Evolutionary conservation across 2,113 vertebrate species (phyloP).

Genomic region (Malurus elegans): DNA sequence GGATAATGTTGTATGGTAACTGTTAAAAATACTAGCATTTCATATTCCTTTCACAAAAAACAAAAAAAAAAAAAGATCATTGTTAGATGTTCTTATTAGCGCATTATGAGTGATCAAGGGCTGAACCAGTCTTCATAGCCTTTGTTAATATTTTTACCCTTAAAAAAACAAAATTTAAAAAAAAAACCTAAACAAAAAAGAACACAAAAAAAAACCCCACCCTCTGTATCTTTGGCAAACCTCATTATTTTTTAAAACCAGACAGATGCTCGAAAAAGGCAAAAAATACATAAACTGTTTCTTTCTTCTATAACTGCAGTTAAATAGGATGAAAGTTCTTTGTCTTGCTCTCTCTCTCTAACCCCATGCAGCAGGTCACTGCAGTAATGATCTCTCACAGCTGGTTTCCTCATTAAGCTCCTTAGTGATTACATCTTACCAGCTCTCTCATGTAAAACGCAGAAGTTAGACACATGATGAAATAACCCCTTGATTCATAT

Average conservation of each 20-base stretch:
- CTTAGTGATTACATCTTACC: slow-evolving; percentile 6
- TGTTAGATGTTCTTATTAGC: not conserved
- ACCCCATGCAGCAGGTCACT: slow-evolving; percentile 34
- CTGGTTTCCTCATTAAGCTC: slow-evolving; percentile 25
- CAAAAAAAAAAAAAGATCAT: accelerated
- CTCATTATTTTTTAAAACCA: slow-evolving; percentile 3
- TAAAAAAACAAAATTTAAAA: not conserved
- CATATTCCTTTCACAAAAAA: not conserved
- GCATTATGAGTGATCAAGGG: not conserved
- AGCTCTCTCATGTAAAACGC: not conserved
- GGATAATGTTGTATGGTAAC: not conserved
- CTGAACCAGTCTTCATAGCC: not conserved
- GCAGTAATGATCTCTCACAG: slow-evolving; percentile 42
- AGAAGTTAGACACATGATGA: not conserved
- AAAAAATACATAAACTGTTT: not conserved
- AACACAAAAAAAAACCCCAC: accelerated
- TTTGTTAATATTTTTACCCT: not conserved
- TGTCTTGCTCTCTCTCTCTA: not conserved
- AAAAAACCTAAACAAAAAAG: not conserved
- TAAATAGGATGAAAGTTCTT: slow-evolving; percentile 32
- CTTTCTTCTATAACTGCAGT: not conserved
- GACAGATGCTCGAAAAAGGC: not conserved
- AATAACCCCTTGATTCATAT: not conserved
- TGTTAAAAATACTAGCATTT: not conserved
- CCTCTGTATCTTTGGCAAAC: not conserved